A percentile compares a stretch with the other conserved stretches of the same genome.
These are phyloP conservation scores for Anoplophora glabripennis DNA, from an alignment of 1,140 invertebrate species.

Conservation along the genomic window DNA sequence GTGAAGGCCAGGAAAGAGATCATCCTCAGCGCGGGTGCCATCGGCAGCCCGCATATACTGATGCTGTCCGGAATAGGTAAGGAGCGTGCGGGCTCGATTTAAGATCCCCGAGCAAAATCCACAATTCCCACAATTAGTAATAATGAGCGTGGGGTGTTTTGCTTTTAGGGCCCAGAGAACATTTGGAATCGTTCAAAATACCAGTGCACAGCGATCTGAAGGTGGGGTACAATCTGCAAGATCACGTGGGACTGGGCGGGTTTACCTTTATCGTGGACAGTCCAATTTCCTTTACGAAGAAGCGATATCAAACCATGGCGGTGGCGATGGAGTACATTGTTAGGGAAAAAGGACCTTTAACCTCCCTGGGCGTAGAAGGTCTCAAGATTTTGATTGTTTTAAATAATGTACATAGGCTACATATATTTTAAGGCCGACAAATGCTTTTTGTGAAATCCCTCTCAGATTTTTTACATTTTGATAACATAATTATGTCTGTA, in stretches of 20 bases:
- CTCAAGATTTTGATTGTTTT: too few relatives aligned
- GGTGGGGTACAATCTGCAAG: conserved; percentile 81
- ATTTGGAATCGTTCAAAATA: conserved; percentile 73
- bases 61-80: conserved; percentile 77
- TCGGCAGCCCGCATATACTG: conserved; percentile 79
- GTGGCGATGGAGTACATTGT: conserved; percentile 80
- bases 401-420: too few relatives aligned
- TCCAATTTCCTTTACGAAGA: conserved; percentile 73
- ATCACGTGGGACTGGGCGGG: conserved; percentile 80
- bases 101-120: too few relatives aligned
- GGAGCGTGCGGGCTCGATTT: too few relatives aligned
- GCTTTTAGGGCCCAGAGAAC: conserved; percentile 62
- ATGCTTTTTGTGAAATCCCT: too few relatives aligned
- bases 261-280: conserved; percentile 78
- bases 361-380: conserved; percentile 68
- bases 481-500: too few relatives aligned
- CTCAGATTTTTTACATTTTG: too few relatives aligned
- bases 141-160: not conserved
- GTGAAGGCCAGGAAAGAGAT: conserved; percentile 73
- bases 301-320: conserved; percentile 71
- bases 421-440: too few relatives aligned
- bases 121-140: not conserved
- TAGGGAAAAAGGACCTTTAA: conserved; percentile 76
- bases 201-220: conserved; percentile 70
- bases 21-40: conserved; percentile 75